phyloP scores from a whole-genome alignment of 1,140 invertebrate species.

The Drosophila ohnishii region DNA sequence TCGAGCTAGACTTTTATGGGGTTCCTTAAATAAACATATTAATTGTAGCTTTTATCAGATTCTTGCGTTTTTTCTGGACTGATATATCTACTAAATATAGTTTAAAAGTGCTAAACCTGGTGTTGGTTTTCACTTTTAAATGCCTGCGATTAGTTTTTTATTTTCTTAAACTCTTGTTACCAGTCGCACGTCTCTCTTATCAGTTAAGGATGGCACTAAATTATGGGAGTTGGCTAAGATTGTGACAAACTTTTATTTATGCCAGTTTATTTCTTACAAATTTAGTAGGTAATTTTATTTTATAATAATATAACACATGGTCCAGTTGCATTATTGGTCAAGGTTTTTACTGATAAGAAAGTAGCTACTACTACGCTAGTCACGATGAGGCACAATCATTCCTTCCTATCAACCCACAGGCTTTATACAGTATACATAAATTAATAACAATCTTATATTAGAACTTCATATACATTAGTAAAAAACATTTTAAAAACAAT shows the following conservation, averaged over 20 bases:
- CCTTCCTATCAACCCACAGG: neutral
- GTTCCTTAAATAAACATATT: neutral
- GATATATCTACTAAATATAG: neutral
- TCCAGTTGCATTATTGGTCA: conserved; percentile 22
- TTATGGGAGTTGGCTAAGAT: neutral
- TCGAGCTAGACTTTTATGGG: neutral
- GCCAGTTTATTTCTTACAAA: neutral
- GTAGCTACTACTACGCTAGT: conserved; percentile 8
- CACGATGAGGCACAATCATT: conserved; percentile 1
- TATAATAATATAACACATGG: neutral
- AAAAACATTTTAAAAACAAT: neutral
- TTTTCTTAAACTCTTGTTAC: neutral
- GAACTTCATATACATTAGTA: neutral
- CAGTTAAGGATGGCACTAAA: neutral
- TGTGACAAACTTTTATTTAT: neutral
- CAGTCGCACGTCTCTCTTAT: conserved; percentile 13
- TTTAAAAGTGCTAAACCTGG: too few species aligned
- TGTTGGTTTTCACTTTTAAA: neutral
- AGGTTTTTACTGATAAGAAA: conserved; percentile 35
- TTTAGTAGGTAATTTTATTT: neutral
- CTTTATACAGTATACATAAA: neutral
- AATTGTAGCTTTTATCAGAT: neutral
- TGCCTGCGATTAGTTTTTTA: neutral
- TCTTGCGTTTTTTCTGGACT: neutral
- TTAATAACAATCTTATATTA: neutral